phyloP scores from a whole-genome alignment of 2,113 vertebrate genomes.

The Oncorhynchus masou region DNA sequence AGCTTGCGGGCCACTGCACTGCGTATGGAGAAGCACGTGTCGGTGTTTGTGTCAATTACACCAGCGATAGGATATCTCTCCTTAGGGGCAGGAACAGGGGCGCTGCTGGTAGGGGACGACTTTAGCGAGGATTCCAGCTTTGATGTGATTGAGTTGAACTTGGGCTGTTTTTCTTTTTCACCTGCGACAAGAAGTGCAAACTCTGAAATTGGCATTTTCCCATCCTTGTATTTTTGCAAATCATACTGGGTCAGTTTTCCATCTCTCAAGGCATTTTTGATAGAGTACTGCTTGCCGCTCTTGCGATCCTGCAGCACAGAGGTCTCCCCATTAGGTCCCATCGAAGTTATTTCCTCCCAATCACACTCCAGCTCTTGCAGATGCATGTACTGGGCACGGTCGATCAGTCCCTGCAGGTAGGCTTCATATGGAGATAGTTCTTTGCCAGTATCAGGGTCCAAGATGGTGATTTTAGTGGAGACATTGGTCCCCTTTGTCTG shows the following conservation, averaged over 20 bases:
- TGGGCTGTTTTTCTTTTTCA: slow-evolving; percentile 74
- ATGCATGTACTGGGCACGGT: slow-evolving; percentile 88
- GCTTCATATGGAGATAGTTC: slow-evolving; percentile 97
- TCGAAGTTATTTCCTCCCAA: slow-evolving; percentile 90
- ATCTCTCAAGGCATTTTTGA: slow-evolving; percentile 83
- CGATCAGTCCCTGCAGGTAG: slow-evolving; percentile 85
- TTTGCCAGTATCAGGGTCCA: slow-evolving; percentile 92
- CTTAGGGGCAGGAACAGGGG: slow-evolving; percentile 51
- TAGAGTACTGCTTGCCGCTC: slow-evolving; percentile 92
- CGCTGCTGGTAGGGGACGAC: slow-evolving; percentile 27
- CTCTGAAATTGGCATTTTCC: slow-evolving; percentile 89
- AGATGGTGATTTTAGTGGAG: slow-evolving; percentile 93
- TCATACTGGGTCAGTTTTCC: slow-evolving; percentile 84
- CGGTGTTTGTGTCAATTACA: slow-evolving; percentile 80
- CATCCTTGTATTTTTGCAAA: slow-evolving; percentile 81
- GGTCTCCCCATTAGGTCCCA: slow-evolving; percentile 82
- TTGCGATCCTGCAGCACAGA: slow-evolving; percentile 91
- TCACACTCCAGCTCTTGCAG: slow-evolving; percentile 94
- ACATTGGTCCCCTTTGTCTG: slow-evolving; percentile 91
- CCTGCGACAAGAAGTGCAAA: slow-evolving; percentile 93
- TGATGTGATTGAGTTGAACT: slow-evolving; percentile 64
- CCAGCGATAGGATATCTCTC: slow-evolving; percentile 86
- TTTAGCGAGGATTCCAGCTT: slow-evolving; percentile 38
- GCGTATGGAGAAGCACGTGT: slow-evolving; percentile 82
- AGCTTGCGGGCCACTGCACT: slow-evolving; percentile 80